Evolutionary conservation across 2,113 vertebrate species (phyloP).

Genomic region (Cyanocitta stelleri): DNA sequence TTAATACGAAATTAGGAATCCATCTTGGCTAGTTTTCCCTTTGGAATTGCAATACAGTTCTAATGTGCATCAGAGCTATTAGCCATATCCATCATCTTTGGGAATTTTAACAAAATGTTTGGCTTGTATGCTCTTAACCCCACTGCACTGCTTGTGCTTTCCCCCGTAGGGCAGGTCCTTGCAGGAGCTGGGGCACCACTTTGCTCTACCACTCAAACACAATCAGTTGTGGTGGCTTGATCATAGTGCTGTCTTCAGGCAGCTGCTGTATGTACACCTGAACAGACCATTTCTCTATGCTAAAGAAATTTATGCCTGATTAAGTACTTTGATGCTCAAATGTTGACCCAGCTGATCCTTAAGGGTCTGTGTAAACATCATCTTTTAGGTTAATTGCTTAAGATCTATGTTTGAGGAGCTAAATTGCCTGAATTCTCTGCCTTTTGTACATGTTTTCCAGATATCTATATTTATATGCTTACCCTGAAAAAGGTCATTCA

Average conservation of each 20-base stretch:
- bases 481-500: not conserved
- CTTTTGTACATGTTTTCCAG: not conserved
- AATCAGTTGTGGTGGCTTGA: not conserved
- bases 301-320: not conserved
- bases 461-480: not conserved
- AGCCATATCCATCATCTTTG: not conserved
- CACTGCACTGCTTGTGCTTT: rapidly evolving
- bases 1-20: not conserved
- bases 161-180: not conserved
- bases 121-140: not conserved
- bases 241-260: not conserved
- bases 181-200: not conserved
- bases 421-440: not conserved
- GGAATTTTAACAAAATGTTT: not conserved
- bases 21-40: not conserved
- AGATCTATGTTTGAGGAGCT: not conserved
- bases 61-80: not conserved
- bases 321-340: not conserved
- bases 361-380: not conserved
- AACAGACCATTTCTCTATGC: not conserved
- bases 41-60: not conserved
- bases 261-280: not conserved
- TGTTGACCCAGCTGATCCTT: not conserved
- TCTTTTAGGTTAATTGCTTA: not conserved
- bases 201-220: not conserved